These are phyloP conservation scores for Cynaeus angustus DNA, from an alignment of 2,888 invertebrate species.

Conservation along the genomic window DNA sequence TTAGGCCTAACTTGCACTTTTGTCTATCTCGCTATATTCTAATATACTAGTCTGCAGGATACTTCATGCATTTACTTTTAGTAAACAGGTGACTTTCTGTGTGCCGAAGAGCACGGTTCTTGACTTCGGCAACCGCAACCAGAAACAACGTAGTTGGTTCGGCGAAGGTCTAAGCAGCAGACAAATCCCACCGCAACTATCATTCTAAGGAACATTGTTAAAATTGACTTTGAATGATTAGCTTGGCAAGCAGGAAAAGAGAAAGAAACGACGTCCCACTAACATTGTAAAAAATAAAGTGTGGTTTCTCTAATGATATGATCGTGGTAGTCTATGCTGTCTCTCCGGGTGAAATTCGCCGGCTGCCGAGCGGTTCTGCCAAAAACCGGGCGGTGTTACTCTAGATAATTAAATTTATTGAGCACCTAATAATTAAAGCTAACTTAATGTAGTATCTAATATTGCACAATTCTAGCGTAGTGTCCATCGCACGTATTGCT, in stretches of 20 bases:
- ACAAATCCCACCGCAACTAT: slow-evolving; percentile 18
- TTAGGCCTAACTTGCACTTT: slow-evolving; percentile 63
- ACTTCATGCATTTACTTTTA: slow-evolving; percentile 51
- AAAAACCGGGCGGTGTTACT: slow-evolving; percentile 57
- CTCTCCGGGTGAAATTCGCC: slow-evolving; percentile 15
- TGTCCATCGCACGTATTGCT: slow-evolving; percentile 68
- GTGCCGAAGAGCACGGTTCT: slow-evolving; percentile 54
- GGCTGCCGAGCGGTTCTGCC: slow-evolving; percentile 34
- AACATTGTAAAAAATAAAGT: slow-evolving; percentile 21
- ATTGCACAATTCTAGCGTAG: slow-evolving; percentile 72
- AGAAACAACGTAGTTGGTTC: slow-evolving; percentile 23
- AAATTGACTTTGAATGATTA: slow-evolving; percentile 33
- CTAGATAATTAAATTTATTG: slow-evolving; percentile 67
- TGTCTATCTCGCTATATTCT: slow-evolving; percentile 54
- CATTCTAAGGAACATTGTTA: slow-evolving; percentile 19
- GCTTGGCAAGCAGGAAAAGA: slow-evolving; percentile 6
- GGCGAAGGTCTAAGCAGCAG: slow-evolving; percentile 30
- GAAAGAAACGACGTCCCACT: slow-evolving; percentile 15
- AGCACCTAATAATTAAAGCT: slow-evolving; percentile 73
- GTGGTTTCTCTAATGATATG: slow-evolving; percentile 30
- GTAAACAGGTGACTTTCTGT: slow-evolving; percentile 54
- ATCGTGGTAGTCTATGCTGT: slow-evolving; percentile 20
- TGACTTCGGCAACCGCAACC: slow-evolving; percentile 38
- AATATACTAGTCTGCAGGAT: slow-evolving; percentile 61
- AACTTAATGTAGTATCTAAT: slow-evolving; percentile 71